phyloP scores from a whole-genome alignment of 2,113 vertebrate species.

The Thryonomys swinderianus region DNA sequence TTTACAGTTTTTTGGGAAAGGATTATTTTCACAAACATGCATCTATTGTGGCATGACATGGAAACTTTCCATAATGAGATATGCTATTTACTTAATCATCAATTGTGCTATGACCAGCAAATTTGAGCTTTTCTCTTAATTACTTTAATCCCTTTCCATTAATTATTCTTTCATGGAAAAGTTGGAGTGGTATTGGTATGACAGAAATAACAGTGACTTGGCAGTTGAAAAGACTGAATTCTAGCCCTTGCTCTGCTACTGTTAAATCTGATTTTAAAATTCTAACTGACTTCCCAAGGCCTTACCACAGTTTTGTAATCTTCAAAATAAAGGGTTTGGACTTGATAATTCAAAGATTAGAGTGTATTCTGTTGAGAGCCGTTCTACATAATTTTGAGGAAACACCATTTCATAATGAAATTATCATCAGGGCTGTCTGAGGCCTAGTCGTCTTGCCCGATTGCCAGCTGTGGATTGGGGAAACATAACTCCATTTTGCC shows the following conservation, averaged over 20 bases:
- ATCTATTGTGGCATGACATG: not conserved
- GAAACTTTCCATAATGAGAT: slow-evolving; percentile 23
- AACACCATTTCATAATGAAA: no score
- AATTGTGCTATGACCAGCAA: not conserved
- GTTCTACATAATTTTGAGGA: no score
- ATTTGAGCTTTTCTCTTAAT: not conserved
- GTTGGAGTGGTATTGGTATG: not conserved
- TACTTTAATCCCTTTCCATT: not conserved
- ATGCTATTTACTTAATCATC: not conserved
- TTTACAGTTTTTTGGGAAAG: not conserved
- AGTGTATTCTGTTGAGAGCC: no score
- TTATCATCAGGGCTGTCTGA: no score
- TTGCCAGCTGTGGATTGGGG: no score
- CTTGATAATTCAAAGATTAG: not conserved
- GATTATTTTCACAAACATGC: slow-evolving; percentile 32
- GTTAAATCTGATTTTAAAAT: slow-evolving; percentile 28
- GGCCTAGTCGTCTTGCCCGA: no score
- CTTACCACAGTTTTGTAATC: not conserved
- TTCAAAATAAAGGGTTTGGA: not conserved
- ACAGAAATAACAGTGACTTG: not conserved
- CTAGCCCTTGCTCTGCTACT: not conserved
- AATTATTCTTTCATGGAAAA: slow-evolving; percentile 26
- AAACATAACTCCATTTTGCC: no score
- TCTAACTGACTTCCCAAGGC: not conserved
- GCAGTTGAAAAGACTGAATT: not conserved